Base-by-base conservation (phyloP, 2,888 invertebrate genomes). In the Camptogramma bilineatum region DNA sequence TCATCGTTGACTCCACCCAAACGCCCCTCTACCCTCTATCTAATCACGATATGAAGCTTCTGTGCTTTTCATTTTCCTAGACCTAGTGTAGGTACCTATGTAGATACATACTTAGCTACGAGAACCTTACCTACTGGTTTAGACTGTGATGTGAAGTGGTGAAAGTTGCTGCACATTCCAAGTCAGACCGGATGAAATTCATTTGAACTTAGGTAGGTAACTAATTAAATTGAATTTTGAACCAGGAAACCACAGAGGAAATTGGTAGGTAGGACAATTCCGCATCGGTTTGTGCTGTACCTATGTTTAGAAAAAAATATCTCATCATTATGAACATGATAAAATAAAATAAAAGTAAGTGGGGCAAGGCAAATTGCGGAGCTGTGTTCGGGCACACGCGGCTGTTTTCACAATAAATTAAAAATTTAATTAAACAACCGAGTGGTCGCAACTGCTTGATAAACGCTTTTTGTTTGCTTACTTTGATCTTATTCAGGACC, bases 351-450 rank as follows among this genome's bases (percentile, higher is more conserved):
- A 82, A 81, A 28, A 2, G 3, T 81, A 79, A 73, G 75, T 18
- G 55, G 52, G 48, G 62, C 31, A 52, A 48, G 77, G 77, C 80
- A 82, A 84, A 85, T 84, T 82, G 82, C 80, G 70, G 75, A 72
- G 50, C 70, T 70, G 73, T 73, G 72, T 70, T 60, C 69, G 73
- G 70, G 66, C 81, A 82, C 79, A 85, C 83, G 83, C 83, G 81
- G 80, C 79, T 79, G 77, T 77, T 82, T 85, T 82, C 81, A 84
- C 83, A 83, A 88, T 90, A 90, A 89, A 90, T 89, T 88, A 87
- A 89, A 88, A 88, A 83, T 87, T 90, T 89, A 90, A 90, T 90
- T 89, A 90, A 90, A 89, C 80, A 85, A 84, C 82, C 81, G 80
- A 82, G 83, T 83, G 84, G 83, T 84, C 81, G 81, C 83, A 81